Conservation (phyloP, 2,888 invertebrate genomes). For the Drosophila atripex region DNA sequence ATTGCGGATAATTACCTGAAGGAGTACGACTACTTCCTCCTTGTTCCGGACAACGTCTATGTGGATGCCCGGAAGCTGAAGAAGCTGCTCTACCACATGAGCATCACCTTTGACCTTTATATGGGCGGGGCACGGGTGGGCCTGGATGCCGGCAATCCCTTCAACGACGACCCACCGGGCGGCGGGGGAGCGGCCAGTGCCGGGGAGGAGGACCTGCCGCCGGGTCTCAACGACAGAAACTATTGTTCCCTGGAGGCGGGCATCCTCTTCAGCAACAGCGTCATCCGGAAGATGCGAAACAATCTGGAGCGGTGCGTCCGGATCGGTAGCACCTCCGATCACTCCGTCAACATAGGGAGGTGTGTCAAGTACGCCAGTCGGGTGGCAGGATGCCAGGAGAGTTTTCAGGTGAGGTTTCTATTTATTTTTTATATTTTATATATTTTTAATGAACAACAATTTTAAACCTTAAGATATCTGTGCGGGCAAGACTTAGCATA, state of each 20-base stretch:
- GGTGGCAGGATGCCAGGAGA: constrained; percentile 83
- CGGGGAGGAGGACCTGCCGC: constrained; percentile 38
- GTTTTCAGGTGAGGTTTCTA: constrained; percentile 84
- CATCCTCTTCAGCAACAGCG: constrained; percentile 93
- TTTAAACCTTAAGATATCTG: too few relatives aligned
- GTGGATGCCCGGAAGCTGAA: constrained; percentile 91
- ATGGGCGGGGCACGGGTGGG: constrained; percentile 88
- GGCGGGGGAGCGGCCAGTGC: constrained; percentile 1
- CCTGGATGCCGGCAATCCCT: background rate
- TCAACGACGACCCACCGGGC: background rate
- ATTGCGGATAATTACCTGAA: constrained; percentile 94
- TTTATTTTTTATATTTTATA: background rate
- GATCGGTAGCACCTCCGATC: constrained; percentile 92
- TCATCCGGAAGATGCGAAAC: constrained; percentile 90
- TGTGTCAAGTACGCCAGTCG: constrained; percentile 86
- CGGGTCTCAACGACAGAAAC: constrained; percentile 77
- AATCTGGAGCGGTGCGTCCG: constrained; percentile 95
- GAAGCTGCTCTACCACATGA: constrained; percentile 90
- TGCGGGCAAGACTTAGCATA: too few relatives aligned
- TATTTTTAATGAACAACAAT: background rate
- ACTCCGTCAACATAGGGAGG: constrained; percentile 94
- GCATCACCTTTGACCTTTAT: constrained; percentile 93
- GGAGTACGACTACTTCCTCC: constrained; percentile 96
- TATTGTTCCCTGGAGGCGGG: constrained; percentile 89
- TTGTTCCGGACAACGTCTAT: constrained; percentile 93